Conservation (phyloP, 2,113 vertebrate genomes). For the Oreochromis niloticus region DNA sequence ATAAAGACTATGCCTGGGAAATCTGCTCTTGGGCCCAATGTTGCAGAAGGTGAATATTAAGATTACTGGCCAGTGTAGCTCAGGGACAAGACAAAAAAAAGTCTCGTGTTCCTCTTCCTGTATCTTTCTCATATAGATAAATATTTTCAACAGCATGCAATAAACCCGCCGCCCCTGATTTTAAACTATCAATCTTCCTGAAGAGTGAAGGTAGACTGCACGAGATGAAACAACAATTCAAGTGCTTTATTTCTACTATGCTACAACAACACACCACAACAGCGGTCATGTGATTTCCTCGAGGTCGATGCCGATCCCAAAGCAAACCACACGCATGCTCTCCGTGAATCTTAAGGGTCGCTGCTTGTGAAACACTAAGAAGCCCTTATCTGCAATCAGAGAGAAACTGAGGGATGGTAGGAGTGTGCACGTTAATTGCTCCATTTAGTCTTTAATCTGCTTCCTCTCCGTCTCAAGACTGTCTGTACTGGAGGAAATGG, state of each 20-base stretch:
- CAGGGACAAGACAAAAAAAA: background rate
- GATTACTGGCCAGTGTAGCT: background rate
- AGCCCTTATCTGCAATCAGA: conserved; percentile 16
- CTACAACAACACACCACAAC: background rate
- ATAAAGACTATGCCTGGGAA: conserved; percentile 8
- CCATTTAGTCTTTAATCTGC: conserved; percentile 34
- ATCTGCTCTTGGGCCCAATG: background rate
- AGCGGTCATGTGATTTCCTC: background rate
- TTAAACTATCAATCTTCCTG: background rate
- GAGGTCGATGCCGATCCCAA: background rate
- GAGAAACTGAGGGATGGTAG: background rate
- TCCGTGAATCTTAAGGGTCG: background rate
- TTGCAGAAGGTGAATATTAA: conserved; percentile 16
- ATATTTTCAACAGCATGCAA: background rate
- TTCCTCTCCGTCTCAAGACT: conserved; percentile 12
- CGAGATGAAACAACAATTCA: background rate
- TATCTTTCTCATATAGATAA: background rate
- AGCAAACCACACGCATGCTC: background rate
- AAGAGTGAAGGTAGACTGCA: background rate
- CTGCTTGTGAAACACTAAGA: background rate
- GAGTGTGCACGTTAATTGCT: conserved; percentile 27
- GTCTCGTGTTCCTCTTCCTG: background rate
- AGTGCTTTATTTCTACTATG: background rate
- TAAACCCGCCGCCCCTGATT: background rate
- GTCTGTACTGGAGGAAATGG: conserved; percentile 37